Conservation (phyloP, 92 coral and sea anemone species). For the Meandrina meandrites region DNA sequence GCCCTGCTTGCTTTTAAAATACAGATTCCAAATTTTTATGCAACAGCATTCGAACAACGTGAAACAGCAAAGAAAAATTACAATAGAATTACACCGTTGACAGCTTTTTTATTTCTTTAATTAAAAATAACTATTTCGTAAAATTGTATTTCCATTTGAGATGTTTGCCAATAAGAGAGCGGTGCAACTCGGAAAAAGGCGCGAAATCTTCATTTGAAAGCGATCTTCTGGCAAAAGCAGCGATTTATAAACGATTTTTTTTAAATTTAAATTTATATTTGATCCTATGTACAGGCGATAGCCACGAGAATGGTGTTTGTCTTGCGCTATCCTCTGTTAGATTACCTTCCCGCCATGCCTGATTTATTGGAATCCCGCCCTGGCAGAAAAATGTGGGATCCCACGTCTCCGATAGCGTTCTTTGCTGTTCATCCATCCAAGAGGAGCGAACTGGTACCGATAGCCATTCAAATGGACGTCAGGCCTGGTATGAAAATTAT, state of each 20-base stretch:
- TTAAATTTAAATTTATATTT: neutral
- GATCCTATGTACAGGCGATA: slow-evolving; percentile 18
- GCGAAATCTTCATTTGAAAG: neutral
- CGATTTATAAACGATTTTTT: neutral
- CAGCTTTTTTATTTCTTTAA: too few species aligned
- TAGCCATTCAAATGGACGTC: slow-evolving; percentile 52
- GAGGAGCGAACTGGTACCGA: slow-evolving; percentile 26
- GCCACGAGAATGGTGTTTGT: slow-evolving; percentile 33
- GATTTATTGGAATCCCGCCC: slow-evolving; percentile 53
- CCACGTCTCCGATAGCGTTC: slow-evolving; percentile 49
- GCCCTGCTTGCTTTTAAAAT: too few species aligned
- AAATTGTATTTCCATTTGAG: too few species aligned
- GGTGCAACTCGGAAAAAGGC: too few species aligned
- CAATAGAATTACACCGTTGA: too few species aligned
- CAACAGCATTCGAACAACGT: too few species aligned
- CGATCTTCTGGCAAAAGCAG: neutral
- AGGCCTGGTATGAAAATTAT: slow-evolving; percentile 30
- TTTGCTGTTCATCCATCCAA: slow-evolving; percentile 38
- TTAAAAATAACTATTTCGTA: too few species aligned
- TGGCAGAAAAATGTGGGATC: slow-evolving; percentile 29
- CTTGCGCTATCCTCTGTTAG: slow-evolving; percentile 46
- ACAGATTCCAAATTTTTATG: too few species aligned
- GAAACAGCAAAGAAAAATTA: too few species aligned
- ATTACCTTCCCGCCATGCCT: slow-evolving; percentile 41
- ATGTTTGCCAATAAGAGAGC: too few species aligned